Evolutionary conservation across 2,113 vertebrate genomes (phyloP).

Genomic region (Andinoacara biseriatus): DNA sequence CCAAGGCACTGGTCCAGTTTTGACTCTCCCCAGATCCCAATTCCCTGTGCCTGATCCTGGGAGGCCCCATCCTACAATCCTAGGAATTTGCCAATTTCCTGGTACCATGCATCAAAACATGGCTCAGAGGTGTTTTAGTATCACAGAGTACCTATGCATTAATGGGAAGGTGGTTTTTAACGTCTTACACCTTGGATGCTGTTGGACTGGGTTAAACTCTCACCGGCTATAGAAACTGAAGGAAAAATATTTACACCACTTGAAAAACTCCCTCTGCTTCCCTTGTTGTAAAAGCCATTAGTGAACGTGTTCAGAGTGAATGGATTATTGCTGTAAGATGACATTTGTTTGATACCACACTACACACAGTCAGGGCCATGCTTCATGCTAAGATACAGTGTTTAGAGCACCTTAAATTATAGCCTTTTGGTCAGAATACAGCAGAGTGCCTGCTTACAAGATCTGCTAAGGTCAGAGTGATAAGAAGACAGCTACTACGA

Average conservation of each 20-base stretch:
- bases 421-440: neutral
- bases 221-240: too few species aligned
- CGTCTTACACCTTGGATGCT: too few species aligned
- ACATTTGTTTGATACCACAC: neutral
- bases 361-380: neutral
- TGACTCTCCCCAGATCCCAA: neutral
- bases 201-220: too few species aligned
- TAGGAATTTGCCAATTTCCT: neutral
- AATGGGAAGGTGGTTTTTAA: too few species aligned
- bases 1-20: neutral
- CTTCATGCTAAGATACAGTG: fast-evolving
- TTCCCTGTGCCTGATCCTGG: neutral
- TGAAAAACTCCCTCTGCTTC: neutral
- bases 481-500: too few species aligned
- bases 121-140: neutral
- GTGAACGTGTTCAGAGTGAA: neutral
- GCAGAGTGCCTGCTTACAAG: neutral
- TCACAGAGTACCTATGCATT: neutral
- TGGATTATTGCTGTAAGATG: neutral
- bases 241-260: neutral
- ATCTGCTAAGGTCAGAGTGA: neutral
- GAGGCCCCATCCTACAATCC: neutral
- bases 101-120: neutral
- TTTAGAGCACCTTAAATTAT: neutral
- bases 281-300: too few species aligned